Base-by-base conservation (phyloP, 1,140 invertebrate species). In the Ceratina calcarata region DNA sequence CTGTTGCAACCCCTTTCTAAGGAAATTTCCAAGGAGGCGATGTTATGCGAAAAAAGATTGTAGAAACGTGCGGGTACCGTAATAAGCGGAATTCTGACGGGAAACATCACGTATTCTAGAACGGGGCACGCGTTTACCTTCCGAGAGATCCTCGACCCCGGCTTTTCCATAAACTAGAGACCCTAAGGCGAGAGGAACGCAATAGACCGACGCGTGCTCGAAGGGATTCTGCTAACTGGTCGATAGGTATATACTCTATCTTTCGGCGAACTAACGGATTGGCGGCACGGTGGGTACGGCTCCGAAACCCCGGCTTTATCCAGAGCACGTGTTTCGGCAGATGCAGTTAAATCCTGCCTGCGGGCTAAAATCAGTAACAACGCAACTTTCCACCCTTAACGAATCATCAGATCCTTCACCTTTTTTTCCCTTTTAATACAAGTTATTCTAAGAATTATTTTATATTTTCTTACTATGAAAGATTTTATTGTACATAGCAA, bases 271-370 rank as follows among this genome's bases (percentile, higher is more conserved):
- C 65, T 70, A 81, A 80, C 74, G 77, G 80, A 85, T 88, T 72
- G 78, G 16, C 72, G 49, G 72, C 62, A 71, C 68, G 58, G 60
- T 82, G 82, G 58, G 57, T 65, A 45, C 37, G 37, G 37, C 37
- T 45, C 80, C 70, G 65, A 78, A 80, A 80, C 32, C 61, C 83
- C 57, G 16, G 81, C 76, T 84, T 89, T 87, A 88, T 90, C 80
- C 86, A 37, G 68, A 89, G 88, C 89, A 90, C 89, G 89, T 90
- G 89, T 89, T 90, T 82, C 76, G 69, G 81, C 89, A 90, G 88
- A 89, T 89, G 89, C 79, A 68, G 71, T 78, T 87, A 86, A 90
- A 89, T 89, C 82, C 76, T 58, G 80, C 85, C 88, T 70, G 66
- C 37, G 32, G 79, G 88, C 85, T 18, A 80, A 60, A 78, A 78